Evolutionary conservation across 1,140 invertebrate species (phyloP).

Genomic region (Phymorhynchus buccinoides): DNA sequence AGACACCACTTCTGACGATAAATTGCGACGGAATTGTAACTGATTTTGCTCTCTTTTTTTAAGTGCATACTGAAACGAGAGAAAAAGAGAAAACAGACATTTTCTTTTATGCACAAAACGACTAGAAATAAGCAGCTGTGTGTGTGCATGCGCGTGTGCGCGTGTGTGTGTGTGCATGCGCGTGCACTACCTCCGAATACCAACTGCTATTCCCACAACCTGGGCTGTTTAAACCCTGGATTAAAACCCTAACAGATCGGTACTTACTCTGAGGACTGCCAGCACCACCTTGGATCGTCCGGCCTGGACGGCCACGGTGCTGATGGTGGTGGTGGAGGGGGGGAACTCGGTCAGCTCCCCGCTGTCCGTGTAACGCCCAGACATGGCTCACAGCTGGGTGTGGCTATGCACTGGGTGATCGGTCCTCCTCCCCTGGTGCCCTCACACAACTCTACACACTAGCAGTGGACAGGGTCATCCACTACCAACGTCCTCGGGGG

Average conservation of each 20-base stretch:
- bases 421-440: not conserved
- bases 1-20: too few species aligned
- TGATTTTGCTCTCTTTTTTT: too few species aligned
- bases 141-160: not conserved
- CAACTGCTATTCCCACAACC: too few species aligned
- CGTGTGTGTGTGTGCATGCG: not conserved
- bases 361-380: constrained; percentile 59
- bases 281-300: constrained; percentile 89
- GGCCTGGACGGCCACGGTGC: constrained; percentile 91
- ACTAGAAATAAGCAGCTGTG: too few species aligned
- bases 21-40: too few species aligned
- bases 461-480: constrained; percentile 44
- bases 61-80: too few species aligned
- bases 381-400: too few species aligned
- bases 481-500: not conserved
- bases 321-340: constrained; percentile 84
- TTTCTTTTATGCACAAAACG: too few species aligned
- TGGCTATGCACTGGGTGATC: not conserved
- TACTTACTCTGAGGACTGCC: constrained; percentile 89
- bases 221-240: too few species aligned
- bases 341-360: constrained; percentile 67
- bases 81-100: too few species aligned
- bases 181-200: too few species aligned
- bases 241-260: not conserved
- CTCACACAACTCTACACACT: constrained; percentile 15